Evolutionary conservation across 2,888 invertebrate genomes (phyloP).

Genomic region (Ephialtes manifestator): DNA sequence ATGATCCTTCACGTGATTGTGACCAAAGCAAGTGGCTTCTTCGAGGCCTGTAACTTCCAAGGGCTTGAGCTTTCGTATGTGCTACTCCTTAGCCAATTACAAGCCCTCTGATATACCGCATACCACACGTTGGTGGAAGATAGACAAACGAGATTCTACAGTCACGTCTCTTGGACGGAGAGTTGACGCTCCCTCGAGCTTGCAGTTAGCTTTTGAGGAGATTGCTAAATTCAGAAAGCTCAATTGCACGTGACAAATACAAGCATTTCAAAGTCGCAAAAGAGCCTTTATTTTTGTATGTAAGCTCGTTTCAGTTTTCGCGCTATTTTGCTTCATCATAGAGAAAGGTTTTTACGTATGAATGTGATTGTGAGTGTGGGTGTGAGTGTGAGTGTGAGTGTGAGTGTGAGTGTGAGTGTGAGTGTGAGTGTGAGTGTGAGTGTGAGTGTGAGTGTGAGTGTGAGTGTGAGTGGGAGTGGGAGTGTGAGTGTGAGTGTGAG

Average conservation of each 20-base stretch:
- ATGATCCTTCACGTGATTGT: conserved; percentile 54
- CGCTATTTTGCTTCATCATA: too few species aligned
- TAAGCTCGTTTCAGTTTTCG: not conserved
- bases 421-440: too few species aligned
- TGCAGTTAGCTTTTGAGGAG: conserved; percentile 1
- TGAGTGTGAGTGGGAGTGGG: too few species aligned
- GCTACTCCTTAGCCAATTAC: conserved; percentile 28
- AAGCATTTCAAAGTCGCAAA: not conserved
- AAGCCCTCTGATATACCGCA: not conserved
- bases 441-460: too few species aligned
- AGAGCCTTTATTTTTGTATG: not conserved
- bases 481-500: too few species aligned
- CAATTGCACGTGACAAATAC: not conserved
- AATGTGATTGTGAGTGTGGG: too few species aligned
- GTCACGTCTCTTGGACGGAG: conserved; percentile 11
- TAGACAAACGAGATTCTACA: not conserved
- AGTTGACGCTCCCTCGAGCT: conserved; percentile 33
- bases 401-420: too few species aligned
- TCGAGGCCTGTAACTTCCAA: conserved; percentile 28
- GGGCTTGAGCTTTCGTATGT: conserved; percentile 52
- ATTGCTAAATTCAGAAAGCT: not conserved
- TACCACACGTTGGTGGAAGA: not conserved
- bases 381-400: too few species aligned
- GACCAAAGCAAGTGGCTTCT: conserved; percentile 65
- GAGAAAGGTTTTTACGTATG: too few species aligned